Evolutionary conservation across 2,888 invertebrate species (phyloP), one percentile per base, ranked within the genome.

Genomic region (Drosophila subsilvestris): DNA sequence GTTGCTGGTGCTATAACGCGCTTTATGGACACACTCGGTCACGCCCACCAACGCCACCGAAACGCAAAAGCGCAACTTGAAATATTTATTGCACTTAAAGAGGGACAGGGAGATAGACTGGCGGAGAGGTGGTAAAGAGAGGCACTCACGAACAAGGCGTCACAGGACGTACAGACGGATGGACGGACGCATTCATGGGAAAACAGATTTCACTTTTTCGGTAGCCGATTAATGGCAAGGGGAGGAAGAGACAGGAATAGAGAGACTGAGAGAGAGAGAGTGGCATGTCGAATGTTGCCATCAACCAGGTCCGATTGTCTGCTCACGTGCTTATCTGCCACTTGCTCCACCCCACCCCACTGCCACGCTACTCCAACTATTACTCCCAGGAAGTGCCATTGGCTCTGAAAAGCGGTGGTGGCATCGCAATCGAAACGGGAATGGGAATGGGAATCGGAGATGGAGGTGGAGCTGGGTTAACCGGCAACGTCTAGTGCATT

Each of bases 281-380:
- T 55, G 69, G 66, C 58, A 66, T 66, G 66, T 66, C 66, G 66
- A 66, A 56, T 66, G 66, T 57, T 69, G 69, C 66, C 66, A 66
- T 66, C 66, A 66, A 66, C 66, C 58, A 58, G 29, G 58, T 68
- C 48, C 66, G 66, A 66, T 68, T 66, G 66, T 66, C 66, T 66
- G 67, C 87, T 84, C 88, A 88, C 89, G 85, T 87, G 89, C 89
- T 88, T 85, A 85, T 85, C 85, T 85, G 48, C 63, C 81, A 84
- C 75, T 86, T 69, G 65, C 48, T 56, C 55, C 42, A 32, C 25
- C 51, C 37, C 20, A 22, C 42, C 29, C 9, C 10, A 1, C 6
- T 37, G 5, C 12, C 18, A 1, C 14, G 7, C 37, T 17, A 12
- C 29, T 7, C 57, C 57, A 4, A 29, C 37, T 18, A 27, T 42